Percentiles rank a stretch among this genome's conserved stretches.
These are phyloP conservation scores for Zonotrichia albicollis DNA, from an alignment of 2,797 vertebrate species.

Conservation along the genomic window DNA sequence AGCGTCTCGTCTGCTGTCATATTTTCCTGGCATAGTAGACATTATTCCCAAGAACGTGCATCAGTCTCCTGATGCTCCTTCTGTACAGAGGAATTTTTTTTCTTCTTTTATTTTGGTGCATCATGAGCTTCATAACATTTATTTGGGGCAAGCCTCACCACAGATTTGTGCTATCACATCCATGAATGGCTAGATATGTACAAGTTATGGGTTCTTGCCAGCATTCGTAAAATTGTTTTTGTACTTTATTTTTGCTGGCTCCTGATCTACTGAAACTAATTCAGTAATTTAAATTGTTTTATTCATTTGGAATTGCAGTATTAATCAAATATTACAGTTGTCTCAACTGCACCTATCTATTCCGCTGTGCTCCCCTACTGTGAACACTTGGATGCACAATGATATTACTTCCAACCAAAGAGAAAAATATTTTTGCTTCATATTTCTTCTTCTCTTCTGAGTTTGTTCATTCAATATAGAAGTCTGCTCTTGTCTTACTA, in stretches of 20 bases:
- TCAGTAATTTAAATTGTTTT: not conserved
- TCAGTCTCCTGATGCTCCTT: not conserved
- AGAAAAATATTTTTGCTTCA: not conserved
- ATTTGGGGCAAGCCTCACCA: not conserved
- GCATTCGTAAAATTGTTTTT: not conserved
- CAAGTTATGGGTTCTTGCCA: not conserved
- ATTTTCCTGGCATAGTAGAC: not conserved
- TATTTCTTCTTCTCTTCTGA: not conserved
- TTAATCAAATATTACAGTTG: not conserved
- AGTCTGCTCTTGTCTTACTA: not conserved
- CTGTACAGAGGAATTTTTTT: not conserved
- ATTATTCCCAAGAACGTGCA: rapidly evolving
- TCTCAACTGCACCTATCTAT: not conserved
- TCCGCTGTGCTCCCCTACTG: not conserved
- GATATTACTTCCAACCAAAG: not conserved
- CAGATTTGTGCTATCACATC: not conserved
- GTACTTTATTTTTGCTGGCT: not conserved
- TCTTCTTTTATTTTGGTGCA: not conserved
- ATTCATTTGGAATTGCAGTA: not conserved
- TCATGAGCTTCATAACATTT: not conserved
- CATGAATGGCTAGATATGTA: not conserved
- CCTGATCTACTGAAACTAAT: not conserved
- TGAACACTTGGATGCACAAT: not conserved
- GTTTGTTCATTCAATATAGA: not conserved
- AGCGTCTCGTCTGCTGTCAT: not conserved